phyloP scores from a whole-genome alignment of 1,140 invertebrate genomes.

The Drosophila ogumai region DNA sequence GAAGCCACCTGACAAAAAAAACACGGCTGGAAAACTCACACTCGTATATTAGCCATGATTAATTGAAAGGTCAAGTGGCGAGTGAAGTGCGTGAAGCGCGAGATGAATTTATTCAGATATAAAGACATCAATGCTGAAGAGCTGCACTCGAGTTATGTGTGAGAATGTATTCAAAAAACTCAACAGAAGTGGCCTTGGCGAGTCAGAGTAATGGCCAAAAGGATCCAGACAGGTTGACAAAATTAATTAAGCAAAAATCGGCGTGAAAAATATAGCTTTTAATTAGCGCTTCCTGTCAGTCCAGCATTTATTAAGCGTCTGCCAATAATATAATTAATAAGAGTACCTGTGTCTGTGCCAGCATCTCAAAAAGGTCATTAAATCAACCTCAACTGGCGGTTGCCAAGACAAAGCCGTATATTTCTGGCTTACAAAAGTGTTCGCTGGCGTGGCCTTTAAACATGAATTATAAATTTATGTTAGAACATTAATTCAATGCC shows the following conservation, averaged over 20 bases:
- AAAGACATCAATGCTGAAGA: slow-evolving; percentile 38
- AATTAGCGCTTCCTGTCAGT: slow-evolving; percentile 59
- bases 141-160: slow-evolving; percentile 9
- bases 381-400: slow-evolving; percentile 57
- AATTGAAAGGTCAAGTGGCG: slow-evolving; percentile 72
- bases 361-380: slow-evolving; percentile 67
- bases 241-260: slow-evolving; percentile 55
- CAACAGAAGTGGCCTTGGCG: slow-evolving; percentile 19
- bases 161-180: not conserved
- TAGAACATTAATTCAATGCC: slow-evolving; percentile 73
- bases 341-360: slow-evolving; percentile 45
- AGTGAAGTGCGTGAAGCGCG: slow-evolving; percentile 50
- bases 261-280: slow-evolving; percentile 53
- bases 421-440: slow-evolving; percentile 47
- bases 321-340: slow-evolving; percentile 79
- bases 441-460: slow-evolving; percentile 41
- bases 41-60: slow-evolving; percentile 71
- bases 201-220: slow-evolving; percentile 15
- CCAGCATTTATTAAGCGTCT: slow-evolving; percentile 61
- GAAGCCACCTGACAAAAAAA: slow-evolving; percentile 46
- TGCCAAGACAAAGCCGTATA: slow-evolving; percentile 39
- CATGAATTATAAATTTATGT: slow-evolving; percentile 66
- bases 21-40: slow-evolving; percentile 45
- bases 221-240: slow-evolving; percentile 32
- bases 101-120: slow-evolving; percentile 37